phyloP scores from a whole-genome alignment of 2,797 vertebrate species.

The Lophotriccus pileatus region DNA sequence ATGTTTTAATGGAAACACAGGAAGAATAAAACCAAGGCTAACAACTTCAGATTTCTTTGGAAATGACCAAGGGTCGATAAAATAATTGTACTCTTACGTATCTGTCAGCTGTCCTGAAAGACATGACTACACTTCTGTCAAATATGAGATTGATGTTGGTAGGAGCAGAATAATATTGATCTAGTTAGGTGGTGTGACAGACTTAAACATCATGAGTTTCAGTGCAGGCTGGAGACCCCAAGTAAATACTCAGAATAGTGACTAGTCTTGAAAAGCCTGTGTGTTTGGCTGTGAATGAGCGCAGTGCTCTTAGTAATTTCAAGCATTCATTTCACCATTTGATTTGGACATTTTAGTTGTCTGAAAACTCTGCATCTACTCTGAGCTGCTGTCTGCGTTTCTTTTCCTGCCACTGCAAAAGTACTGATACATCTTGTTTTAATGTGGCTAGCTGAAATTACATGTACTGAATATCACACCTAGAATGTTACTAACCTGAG shows the following conservation, averaged over 20 bases:
- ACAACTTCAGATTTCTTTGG: neutral
- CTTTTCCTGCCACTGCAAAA: neutral
- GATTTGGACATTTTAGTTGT: neutral
- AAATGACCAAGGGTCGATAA: neutral
- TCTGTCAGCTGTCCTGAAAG: neutral
- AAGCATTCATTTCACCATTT: neutral
- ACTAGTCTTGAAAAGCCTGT: neutral
- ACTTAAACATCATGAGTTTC: neutral
- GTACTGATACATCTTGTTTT: neutral
- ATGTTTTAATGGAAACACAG: neutral
- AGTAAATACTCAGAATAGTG: neutral
- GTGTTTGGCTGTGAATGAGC: neutral
- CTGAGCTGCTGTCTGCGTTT: neutral
- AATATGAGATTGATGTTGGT: neutral
- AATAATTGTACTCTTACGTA: neutral
- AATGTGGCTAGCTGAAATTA: neutral
- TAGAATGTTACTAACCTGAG: neutral
- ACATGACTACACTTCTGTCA: neutral
- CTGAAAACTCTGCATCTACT: neutral
- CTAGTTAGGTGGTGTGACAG: neutral
- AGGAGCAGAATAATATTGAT: neutral
- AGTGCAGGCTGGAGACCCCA: neutral
- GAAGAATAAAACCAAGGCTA: neutral
- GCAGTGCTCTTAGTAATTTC: neutral
- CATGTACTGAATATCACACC: neutral